A percentile compares a stretch with the other conserved stretches of the same genome.
Conservation (phyloP, 2,797 vertebrate genomes). For the Lepilemur septentrionalis region DNA sequence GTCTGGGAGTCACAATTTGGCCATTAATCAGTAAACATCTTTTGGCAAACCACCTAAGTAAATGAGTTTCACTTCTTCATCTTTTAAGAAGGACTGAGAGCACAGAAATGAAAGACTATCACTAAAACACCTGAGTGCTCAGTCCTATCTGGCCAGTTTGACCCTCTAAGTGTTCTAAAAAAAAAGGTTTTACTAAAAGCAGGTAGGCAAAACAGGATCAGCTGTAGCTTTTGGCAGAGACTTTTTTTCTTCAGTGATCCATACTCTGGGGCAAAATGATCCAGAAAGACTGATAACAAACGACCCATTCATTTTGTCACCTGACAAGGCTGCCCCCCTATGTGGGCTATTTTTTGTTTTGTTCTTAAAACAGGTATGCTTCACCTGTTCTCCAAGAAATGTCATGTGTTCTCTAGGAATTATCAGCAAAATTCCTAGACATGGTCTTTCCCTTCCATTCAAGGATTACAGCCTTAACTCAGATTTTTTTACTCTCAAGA, state of each 20-base stretch:
- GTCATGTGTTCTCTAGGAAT: not conserved
- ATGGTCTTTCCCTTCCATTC: not conserved
- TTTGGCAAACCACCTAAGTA: not conserved
- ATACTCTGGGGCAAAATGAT: not conserved
- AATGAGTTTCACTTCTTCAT: not conserved
- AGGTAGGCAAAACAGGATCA: not conserved
- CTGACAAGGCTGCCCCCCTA: not conserved
- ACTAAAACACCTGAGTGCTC: not conserved
- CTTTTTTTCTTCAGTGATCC: not conserved
- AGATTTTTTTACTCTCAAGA: not conserved
- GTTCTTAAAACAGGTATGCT: not conserved
- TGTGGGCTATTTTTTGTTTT: not conserved
- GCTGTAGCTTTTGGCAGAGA: not conserved
- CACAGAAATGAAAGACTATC: not conserved
- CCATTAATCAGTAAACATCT: constrained; percentile 4
- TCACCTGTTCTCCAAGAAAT: not conserved
- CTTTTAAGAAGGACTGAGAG: not conserved
- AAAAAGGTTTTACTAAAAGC: not conserved
- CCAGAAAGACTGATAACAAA: not conserved
- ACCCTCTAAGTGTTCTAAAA: not conserved
- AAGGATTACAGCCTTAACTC: not conserved
- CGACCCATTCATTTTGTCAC: not conserved
- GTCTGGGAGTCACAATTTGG: not conserved
- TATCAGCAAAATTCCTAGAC: not conserved
- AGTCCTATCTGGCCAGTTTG: not conserved